Base-by-base conservation (phyloP, 2,113 vertebrate species). In the Leuciscus idus region DNA sequence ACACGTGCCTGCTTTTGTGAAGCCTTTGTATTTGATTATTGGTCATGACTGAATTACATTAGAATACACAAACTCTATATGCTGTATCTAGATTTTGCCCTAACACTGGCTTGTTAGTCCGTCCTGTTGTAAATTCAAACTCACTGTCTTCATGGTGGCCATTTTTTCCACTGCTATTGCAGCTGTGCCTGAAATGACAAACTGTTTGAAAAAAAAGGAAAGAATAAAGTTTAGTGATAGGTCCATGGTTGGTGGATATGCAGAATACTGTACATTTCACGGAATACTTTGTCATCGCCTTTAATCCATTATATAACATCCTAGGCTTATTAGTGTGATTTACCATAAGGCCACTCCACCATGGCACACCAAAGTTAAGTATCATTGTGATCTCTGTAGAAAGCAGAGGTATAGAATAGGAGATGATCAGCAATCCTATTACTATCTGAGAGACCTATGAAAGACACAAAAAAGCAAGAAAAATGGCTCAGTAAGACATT, bases 391-490 rank as follows among this genome's bases (percentile, higher is more conserved):
- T 0, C 12, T 93, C 83, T 15, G 81, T 68, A 55, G 85, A 72
- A 83, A 90, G 90, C 17, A 95, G 91, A 52, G 95, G 94, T 28
- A 94, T 87, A 33, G 94, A 93, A 89, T 95, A 95, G 36, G 87
- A 90, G 21, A 95, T 92, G 68, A 95, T 87, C 88, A 95, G 85
- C n/a, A 95, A 50, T 8, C 94, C 94, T 81, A 95, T 55, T 91
- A 94, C 93, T 62, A 95, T 77, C 90, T 95, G 94, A 50, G 91
- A 92, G 43, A 94, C 92, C 95, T 95, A 43, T 39, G 70, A 73
- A 21, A 43, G 30, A 68, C 28, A 66, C 13, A 66, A 19, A 68
- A 64, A 68, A 68, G 30, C n/a, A 4, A 62, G 10, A 72, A 21
- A 36, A 23, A 11, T 43, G 4, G 0, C 19, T 43, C 70, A n/a